phyloP scores from a whole-genome alignment of 1,140 invertebrate genomes.

The Drosophila parvula region DNA sequence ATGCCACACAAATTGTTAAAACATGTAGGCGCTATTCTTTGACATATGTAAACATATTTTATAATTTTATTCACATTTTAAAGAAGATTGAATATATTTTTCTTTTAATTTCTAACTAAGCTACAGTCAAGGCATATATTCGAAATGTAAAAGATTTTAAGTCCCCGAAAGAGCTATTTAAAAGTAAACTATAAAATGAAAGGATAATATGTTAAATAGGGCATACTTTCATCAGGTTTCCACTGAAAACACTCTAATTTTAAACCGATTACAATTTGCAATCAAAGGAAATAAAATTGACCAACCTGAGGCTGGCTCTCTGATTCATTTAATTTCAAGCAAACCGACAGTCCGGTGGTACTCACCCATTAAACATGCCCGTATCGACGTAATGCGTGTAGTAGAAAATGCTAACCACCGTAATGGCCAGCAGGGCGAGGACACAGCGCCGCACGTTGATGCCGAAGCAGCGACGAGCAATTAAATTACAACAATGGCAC shows the following conservation, averaged over 20 bases:
- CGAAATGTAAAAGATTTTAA: no score
- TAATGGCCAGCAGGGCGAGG: constrained; percentile 87
- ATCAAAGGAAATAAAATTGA: constrained; percentile 1
- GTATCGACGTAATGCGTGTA: constrained; percentile 90
- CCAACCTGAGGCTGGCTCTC: neutral
- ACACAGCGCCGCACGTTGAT: constrained; percentile 90
- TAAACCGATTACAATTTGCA: constrained; percentile 2
- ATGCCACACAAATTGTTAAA: neutral
- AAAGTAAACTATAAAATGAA: no score
- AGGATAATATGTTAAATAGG: no score
- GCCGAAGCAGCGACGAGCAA: constrained; percentile 85
- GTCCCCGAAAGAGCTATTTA: no score
- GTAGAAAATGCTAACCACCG: constrained; percentile 89
- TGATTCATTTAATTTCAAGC: constrained; percentile 27
- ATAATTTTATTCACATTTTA: no score
- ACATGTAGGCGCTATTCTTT: no score
- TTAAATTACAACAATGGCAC: constrained; percentile 83
- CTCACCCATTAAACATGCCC: constrained; percentile 89
- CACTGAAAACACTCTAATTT: constrained; percentile 11
- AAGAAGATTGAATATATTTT: no score
- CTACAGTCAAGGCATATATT: no score
- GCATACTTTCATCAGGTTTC: no score
- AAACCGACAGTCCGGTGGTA: constrained; percentile 12
- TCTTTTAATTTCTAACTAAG: no score
- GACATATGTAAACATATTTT: no score